Base-by-base conservation (phyloP, 2,888 invertebrate species). In the Hymenopus coronatus region DNA sequence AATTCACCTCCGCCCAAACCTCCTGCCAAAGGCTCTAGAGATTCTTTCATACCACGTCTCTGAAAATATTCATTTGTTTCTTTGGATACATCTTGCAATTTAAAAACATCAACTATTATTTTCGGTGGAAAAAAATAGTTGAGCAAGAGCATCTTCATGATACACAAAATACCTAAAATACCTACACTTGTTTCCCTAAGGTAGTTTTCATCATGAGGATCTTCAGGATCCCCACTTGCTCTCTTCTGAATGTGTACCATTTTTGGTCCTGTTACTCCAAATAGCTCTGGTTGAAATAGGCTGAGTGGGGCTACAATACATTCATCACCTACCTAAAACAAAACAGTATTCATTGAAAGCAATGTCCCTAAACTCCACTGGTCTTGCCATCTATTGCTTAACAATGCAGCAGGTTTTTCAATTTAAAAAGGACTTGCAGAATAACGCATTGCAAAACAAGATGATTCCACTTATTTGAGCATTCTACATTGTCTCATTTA, bases 131-230 rank as follows among this genome's bases (percentile, higher is more conserved):
- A 40, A 3, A 70, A 70, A 70, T 70, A 20, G 54, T 70, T 70
- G 3, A 6, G 54, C 54, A 70, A 20, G 54, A 70, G 25, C 4
- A 54, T 54, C 15, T 70, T 25, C 20, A 7, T 3, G 1, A 1
- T 70, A 70, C 25, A 70, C 25, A 70, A 70, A 25, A 70, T 70
- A 70, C 40, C 40, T 40, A 12, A 84, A 6, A 27, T 12, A 88
- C 93, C 93, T 92, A 95, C 95, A 91, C 98, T 96, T 0, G 98
- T 98, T 94, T 98, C 98, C 90, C 97, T 94, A 20, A 99, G 94
- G 92, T 98, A 99, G 92, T 97, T 97, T 25, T 98, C 98, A 94
- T 99, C 98, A 92, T 98, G 98, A 3, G 98, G 98, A 93, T 99
- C 99, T 93, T 98, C 98, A 0, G 98, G 96, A 92, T 98, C 98